Base-by-base conservation (phyloP, 2,113 vertebrate genomes). In the Sinocyclocheilus anophthalmus region DNA sequence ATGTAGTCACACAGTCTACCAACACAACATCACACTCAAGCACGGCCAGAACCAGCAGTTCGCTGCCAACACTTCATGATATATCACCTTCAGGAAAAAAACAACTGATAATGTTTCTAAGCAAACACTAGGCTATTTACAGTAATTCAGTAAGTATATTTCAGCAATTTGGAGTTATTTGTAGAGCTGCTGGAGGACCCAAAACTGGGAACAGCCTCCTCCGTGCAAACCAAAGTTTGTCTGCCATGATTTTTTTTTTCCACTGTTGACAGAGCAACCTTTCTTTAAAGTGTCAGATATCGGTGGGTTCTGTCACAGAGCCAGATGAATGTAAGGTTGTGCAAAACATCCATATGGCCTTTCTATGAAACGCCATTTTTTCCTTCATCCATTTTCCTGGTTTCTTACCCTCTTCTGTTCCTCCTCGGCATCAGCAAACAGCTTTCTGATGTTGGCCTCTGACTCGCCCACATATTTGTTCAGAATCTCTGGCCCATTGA, bases 381-480 rank as follows among this genome's bases (percentile, higher is more conserved):
- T 61, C 45, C 24, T 11, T 2, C 3, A 48, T 48, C 10, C 2
- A 12, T 48, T 48, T 48, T 48, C 45, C 45, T 69, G 24, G 9
- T 30, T 33, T 26, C 93, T 95, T 90, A 99, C 98, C 96, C 97
- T 95, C 88, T 96, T 97, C 91, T 99, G 98, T 48, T 99, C 98
- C 0, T 99, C 98, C 89, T 99, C 98, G 2, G 98, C 98, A 83
- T 99, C 98, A 80, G 97, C 98, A 77, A 99, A 99, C 88, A 99
- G 96, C 91, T 99, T 99, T 81, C 98, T 94, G 92, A 99, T 95
- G 94, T 99, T 99, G 72, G 98, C 98, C 91, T 99, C 98, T 0
- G 98, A 99, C 91, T 99, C 98, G 0, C 98, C 98, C 24, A 99
- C 98, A 0, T 98, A 99, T 75, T 99, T 99, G 91, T 99, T 99